These are phyloP conservation scores for Ecdyonurus torrentis DNA, from an alignment of 2,888 invertebrate genomes.

Conservation along the genomic window DNA sequence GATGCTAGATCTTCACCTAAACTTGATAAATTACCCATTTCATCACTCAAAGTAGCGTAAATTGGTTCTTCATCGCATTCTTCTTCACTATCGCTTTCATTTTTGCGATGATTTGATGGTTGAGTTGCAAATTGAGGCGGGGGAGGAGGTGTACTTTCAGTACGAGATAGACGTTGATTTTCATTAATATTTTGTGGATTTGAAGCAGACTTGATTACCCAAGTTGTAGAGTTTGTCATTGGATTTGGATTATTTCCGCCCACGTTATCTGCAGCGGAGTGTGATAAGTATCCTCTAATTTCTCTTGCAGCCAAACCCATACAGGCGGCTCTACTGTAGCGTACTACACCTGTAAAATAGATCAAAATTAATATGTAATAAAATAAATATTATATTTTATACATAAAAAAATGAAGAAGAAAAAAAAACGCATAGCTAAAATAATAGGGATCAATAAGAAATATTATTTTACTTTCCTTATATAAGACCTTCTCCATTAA, in stretches of 20 bases:
- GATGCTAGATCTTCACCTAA: slow-evolving; percentile 17
- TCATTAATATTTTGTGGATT: neutral
- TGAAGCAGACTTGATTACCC: neutral
- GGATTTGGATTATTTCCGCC: neutral
- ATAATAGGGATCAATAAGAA: neutral
- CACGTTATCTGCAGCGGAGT: neutral
- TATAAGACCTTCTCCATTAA: too few relatives aligned
- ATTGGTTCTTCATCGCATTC: slow-evolving; percentile 24
- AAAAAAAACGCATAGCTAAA: neutral
- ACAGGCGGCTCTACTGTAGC: neutral
- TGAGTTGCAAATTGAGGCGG: slow-evolving; percentile 9
- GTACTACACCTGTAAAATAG: neutral
- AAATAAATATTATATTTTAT: neutral
- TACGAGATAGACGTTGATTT: neutral
- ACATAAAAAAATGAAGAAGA: neutral
- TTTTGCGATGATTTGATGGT: slow-evolving; percentile 10
- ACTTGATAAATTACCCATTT: neutral
- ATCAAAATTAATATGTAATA: too few relatives aligned
- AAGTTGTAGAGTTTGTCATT: neutral
- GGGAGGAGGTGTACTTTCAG: neutral
- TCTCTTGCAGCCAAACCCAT: slow-evolving; percentile 13
- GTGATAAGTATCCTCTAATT: slow-evolving; percentile 9
- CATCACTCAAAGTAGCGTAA: slow-evolving; percentile 21
- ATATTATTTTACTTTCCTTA: neutral
- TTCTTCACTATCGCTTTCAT: slow-evolving; percentile 6